Evolutionary conservation across 1,140 invertebrate genomes (phyloP), one percentile per base, ranked within the genome.

Genomic region (Drosophila santomea): DNA sequence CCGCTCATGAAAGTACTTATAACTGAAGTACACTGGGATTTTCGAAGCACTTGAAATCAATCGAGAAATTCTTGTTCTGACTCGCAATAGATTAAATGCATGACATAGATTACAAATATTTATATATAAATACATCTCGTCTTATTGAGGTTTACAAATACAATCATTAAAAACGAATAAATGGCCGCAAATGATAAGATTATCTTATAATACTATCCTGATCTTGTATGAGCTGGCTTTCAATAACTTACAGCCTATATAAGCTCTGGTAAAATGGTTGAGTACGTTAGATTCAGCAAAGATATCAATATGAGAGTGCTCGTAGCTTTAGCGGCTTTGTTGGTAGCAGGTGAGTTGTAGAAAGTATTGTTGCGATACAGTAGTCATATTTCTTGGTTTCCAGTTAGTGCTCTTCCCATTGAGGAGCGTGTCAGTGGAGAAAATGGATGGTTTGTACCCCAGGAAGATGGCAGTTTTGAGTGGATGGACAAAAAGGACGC

Each of bases 401-500:
- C n/a, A 74, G 91, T 45, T 0, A 92, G 8, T 50, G 58, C 79
- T 14, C 61, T 81, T 28, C 58, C 79, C 8, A 41, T 73, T 35
- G 74, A 81, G 20, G 64, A 78, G 11, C 58, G 41, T 11, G 28
- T 68, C 2, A 71, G 74, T 11, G 81, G 80, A 4, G 72, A 77
- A 28, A 79, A 76, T 28, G 80, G 81, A 2, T 84, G 72, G 80
- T 73, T 62, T 47, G 58, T 84, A 11, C 81, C 80, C 0, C 56
- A 76, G 12, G 17, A 51, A 6, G 67, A 84, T 50, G 76, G 73
- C 5, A 20, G 48, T 8, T 58, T 43, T 3, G 23, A 74, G 17
- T 83, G 81, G 80, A 66, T 85, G 47, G 63, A 74, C 38, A 28
- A 45, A 11, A 44, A 77, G 1, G 69, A 55, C 1, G 79, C 48